phyloP scores from a whole-genome alignment of 2,797 vertebrate genomes.

The Philypnodon macrostomus region DNA sequence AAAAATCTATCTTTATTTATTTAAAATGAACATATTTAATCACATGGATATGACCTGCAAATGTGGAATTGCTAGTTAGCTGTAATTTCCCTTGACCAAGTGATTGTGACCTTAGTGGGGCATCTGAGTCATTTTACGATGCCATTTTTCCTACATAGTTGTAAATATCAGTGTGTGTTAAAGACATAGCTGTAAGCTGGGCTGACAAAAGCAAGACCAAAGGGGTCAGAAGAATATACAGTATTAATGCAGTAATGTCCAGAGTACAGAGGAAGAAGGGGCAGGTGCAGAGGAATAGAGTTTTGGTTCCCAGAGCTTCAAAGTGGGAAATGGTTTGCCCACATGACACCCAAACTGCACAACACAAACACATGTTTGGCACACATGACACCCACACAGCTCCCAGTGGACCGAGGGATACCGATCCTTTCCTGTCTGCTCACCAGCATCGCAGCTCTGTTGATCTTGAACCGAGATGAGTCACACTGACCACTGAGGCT shows the following conservation, averaged over 20 bases:
- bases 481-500: constrained; percentile 41
- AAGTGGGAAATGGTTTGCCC: constrained; percentile 21
- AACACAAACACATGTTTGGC: constrained; percentile 46
- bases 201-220: neutral
- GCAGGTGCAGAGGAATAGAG: constrained; percentile 44
- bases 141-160: constrained; percentile 27
- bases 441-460: constrained; percentile 37
- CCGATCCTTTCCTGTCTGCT: constrained; percentile 54
- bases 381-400: constrained; percentile 45
- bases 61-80: neutral
- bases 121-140: constrained; percentile 30
- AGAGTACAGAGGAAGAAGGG: constrained; percentile 17
- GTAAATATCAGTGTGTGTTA: too few species aligned
- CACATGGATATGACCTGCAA: too few species aligned
- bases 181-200: neutral
- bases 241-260: constrained; percentile 13
- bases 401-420: constrained; percentile 37
- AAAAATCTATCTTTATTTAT: too few species aligned
- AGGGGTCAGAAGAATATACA: constrained; percentile 17
- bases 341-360: constrained; percentile 28
- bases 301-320: constrained; percentile 49
- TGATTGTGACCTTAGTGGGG: too few species aligned
- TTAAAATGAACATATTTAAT: too few species aligned
- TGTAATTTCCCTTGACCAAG: constrained; percentile 23
- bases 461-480: constrained; percentile 63